Conservation (phyloP, 2,113 vertebrate species). For the Corythaixoides concolor region DNA sequence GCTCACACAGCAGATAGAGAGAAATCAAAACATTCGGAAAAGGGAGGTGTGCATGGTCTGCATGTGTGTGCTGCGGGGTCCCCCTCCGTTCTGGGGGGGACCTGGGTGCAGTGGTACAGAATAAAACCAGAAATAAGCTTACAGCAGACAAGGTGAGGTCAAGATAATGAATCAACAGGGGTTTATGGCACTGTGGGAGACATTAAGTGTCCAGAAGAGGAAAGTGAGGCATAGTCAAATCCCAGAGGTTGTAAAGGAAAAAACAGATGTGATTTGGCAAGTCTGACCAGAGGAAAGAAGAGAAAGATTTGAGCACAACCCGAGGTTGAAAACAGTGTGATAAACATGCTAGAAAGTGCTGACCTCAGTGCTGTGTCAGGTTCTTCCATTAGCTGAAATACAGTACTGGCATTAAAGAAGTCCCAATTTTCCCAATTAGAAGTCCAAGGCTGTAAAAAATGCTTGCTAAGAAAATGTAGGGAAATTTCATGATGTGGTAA, state of each 20-base stretch:
- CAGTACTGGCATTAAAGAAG: not conserved
- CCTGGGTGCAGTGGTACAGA: too few relatives aligned
- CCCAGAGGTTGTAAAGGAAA: not conserved
- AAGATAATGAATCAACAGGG: not conserved
- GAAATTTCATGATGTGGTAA: not conserved
- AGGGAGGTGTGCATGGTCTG: not conserved
- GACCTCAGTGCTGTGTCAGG: slow-evolving; percentile 24
- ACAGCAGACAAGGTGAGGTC: not conserved
- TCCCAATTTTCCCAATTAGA: slow-evolving; percentile 53
- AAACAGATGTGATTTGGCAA: not conserved
- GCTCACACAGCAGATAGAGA: not conserved
- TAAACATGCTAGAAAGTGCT: slow-evolving; percentile 28
- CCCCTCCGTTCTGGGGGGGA: not conserved
- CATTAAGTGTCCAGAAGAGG: not conserved
- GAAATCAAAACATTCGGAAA: not conserved
- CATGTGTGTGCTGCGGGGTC: fast-evolving
- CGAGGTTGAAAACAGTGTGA: not conserved
- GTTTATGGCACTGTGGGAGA: not conserved
- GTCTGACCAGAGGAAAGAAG: not conserved
- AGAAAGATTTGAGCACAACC: not conserved
- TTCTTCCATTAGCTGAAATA: slow-evolving; percentile 47
- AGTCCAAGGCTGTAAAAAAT: slow-evolving; percentile 20
- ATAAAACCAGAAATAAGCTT: not conserved
- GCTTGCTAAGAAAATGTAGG: not conserved
- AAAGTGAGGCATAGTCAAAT: not conserved